Conservation (phyloP, 2,888 invertebrate species). For the Eupithecia insigniata region DNA sequence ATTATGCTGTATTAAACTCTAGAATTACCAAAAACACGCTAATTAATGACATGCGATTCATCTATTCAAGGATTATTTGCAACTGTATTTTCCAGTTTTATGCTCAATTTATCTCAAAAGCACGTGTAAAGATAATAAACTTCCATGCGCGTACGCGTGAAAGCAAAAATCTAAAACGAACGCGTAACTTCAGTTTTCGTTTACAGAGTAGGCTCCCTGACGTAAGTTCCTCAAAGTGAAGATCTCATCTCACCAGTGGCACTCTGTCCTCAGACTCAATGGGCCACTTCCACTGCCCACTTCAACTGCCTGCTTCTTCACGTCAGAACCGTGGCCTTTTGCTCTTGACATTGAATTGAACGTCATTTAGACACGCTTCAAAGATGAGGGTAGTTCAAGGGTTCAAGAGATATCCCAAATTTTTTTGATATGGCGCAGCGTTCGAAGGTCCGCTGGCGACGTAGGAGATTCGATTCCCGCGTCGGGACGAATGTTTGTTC, state of each 20-base stretch:
- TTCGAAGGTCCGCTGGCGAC: neutral
- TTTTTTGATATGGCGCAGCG: neutral
- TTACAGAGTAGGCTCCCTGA: neutral
- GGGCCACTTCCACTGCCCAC: conserved; percentile 40
- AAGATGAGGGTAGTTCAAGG: conserved; percentile 18
- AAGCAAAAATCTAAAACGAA: neutral
- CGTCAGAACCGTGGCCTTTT: conserved; percentile 33
- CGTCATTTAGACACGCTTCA: conserved; percentile 15
- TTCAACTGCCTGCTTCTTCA: conserved; percentile 35
- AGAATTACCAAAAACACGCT: neutral
- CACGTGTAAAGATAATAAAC: no score
- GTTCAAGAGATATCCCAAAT: neutral
- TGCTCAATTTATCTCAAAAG: neutral
- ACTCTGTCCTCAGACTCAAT: conserved; percentile 46
- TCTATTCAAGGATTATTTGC: neutral
- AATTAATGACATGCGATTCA: conserved; percentile 6
- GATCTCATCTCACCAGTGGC: conserved; percentile 32
- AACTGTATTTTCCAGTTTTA: neutral
- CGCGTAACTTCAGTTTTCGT: neutral
- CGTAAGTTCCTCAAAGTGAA: neutral
- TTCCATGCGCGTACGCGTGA: no score
- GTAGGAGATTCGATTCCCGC: neutral
- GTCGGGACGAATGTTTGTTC: neutral
- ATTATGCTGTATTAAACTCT: neutral
- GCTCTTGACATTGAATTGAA: conserved; percentile 32